phyloP scores from a whole-genome alignment of 2,888 invertebrate genomes.

The Pseudoips prasinana region DNA sequence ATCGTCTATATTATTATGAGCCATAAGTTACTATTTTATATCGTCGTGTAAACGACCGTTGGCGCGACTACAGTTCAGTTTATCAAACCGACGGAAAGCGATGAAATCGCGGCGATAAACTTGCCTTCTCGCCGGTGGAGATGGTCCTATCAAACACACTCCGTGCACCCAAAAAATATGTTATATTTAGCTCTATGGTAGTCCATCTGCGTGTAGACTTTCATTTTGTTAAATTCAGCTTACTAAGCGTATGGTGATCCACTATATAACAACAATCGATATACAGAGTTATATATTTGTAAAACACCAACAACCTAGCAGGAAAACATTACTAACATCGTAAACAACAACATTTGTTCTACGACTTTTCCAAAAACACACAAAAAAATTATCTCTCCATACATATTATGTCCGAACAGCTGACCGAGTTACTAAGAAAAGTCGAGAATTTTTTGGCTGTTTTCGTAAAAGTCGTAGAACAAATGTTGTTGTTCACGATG shows the following conservation, averaged over 20 bases:
- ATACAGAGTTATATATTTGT: too few relatives aligned
- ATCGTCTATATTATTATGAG: conserved; percentile 1
- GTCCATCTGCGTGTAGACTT: conserved; percentile 32
- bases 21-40: conserved; percentile 13
- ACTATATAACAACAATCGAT: too few relatives aligned
- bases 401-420: too few relatives aligned
- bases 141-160: conserved; percentile 35
- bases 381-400: too few relatives aligned
- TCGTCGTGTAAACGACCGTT: conserved; percentile 25
- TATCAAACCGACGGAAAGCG: conserved; percentile 46
- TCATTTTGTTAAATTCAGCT: conserved; percentile 33
- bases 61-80: conserved; percentile 38
- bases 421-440: too few relatives aligned
- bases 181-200: conserved; percentile 22
- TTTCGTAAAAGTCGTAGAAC: too few relatives aligned
- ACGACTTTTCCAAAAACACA: too few relatives aligned
- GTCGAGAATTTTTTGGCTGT: too few relatives aligned
- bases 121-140: conserved; percentile 36
- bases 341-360: too few relatives aligned
- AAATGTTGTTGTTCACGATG: too few relatives aligned
- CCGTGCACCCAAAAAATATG: conserved; percentile 19
- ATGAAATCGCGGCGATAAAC: conserved; percentile 49
- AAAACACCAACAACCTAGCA: too few relatives aligned
- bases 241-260: conserved; percentile 25
- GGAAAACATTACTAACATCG: too few relatives aligned